These are phyloP conservation scores for Menura novaehollandiae DNA, from an alignment of 2,113 vertebrate species.

Conservation along the genomic window DNA sequence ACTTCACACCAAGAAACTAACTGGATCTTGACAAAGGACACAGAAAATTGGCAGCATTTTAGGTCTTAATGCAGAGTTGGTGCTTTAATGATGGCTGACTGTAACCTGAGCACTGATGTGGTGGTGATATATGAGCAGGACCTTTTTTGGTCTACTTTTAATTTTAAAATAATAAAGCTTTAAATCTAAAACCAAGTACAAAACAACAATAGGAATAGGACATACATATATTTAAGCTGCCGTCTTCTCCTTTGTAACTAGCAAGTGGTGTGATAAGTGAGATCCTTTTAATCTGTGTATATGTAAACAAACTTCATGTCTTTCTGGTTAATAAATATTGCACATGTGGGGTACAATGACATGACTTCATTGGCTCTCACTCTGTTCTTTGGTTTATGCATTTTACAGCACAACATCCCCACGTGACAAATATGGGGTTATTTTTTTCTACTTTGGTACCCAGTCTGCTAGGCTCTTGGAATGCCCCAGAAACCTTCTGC, in stretches of 20 bases:
- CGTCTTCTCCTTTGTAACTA: background rate
- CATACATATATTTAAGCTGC: background rate
- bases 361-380: background rate
- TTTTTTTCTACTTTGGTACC: background rate
- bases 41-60: slow-evolving; percentile 15
- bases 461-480: background rate
- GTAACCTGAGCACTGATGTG: background rate
- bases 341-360: background rate
- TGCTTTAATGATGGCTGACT: background rate
- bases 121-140: background rate
- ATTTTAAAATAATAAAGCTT: background rate
- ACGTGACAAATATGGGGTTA: background rate
- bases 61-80: background rate
- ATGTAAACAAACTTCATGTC: background rate
- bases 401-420: background rate
- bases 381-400: background rate
- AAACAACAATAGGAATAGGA: background rate
- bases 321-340: background rate
- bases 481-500: background rate
- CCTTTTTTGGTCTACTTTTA: background rate
- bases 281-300: background rate
- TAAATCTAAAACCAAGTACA: background rate
- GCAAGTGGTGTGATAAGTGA: background rate
- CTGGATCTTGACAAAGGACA: slow-evolving; percentile 41
- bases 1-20: background rate